Conservation (phyloP, 1,140 invertebrate species). For the Drosophila subobscura region DNA sequence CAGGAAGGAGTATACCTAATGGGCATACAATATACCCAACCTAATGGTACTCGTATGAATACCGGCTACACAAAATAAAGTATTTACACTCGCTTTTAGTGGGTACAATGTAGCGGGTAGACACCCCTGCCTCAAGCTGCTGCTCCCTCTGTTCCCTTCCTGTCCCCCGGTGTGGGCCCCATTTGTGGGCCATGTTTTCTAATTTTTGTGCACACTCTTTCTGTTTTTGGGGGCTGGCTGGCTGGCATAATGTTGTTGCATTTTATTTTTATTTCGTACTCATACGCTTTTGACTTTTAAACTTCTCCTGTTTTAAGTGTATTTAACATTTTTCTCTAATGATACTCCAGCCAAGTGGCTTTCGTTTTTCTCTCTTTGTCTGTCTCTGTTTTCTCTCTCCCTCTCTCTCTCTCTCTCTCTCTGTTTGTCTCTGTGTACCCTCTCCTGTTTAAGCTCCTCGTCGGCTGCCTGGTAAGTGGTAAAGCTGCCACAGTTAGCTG, state of each 20-base stretch:
- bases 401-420: not conserved
- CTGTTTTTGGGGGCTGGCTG: not conserved
- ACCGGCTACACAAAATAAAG: constrained; percentile 47
- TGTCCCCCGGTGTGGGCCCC: not conserved
- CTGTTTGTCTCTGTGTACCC: constrained; percentile 7
- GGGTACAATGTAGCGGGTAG: not conserved
- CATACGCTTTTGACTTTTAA: constrained; percentile 75
- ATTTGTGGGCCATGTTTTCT: constrained; percentile 49
- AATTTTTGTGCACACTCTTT: constrained; percentile 48
- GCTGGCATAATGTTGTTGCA: constrained; percentile 25
- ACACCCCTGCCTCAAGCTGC: not conserved
- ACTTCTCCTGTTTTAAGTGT: constrained; percentile 61
- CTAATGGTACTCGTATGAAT: too few relatives aligned
- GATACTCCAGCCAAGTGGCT: constrained; percentile 75
- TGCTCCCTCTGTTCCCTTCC: not conserved
- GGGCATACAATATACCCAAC: too few relatives aligned
- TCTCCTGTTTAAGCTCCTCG: constrained; percentile 16
- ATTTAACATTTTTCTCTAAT: constrained; percentile 80
- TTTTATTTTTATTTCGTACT: constrained; percentile 69
- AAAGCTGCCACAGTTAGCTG: constrained; percentile 60
- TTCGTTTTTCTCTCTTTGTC: constrained; percentile 50
- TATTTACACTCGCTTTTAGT: constrained; percentile 64
- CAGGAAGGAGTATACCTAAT: too few relatives aligned
- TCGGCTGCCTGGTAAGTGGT: constrained; percentile 47
- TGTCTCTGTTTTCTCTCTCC: not conserved